Conservation (phyloP, 2,888 invertebrate genomes). For the Hipparchia semele region DNA sequence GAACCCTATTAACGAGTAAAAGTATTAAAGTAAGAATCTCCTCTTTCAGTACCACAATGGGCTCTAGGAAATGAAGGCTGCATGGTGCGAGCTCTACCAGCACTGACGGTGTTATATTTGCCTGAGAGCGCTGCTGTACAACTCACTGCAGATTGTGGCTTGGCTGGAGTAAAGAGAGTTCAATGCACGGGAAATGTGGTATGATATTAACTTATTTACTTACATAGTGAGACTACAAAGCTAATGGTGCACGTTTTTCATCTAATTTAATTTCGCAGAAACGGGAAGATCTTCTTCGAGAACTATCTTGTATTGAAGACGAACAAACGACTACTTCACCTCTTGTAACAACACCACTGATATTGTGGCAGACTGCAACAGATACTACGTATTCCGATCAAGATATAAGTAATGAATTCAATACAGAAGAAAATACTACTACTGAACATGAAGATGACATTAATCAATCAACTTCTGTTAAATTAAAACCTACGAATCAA, state of each 20-base stretch:
- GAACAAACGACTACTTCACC: constrained; percentile 64
- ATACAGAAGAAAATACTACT: constrained; percentile 57
- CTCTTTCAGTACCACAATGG: constrained; percentile 87
- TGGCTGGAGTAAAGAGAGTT: constrained; percentile 88
- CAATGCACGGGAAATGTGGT: constrained; percentile 90
- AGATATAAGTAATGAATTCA: constrained; percentile 57
- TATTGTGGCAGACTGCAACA: constrained; percentile 52
- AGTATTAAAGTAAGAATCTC: constrained; percentile 10
- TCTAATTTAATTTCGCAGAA: constrained; percentile 69
- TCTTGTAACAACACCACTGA: constrained; percentile 49
- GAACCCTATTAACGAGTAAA: too few relatives aligned
- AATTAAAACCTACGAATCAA: constrained; percentile 47
- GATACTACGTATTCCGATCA: constrained; percentile 57
- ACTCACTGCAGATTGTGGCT: constrained; percentile 88
- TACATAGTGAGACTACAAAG: too few relatives aligned
- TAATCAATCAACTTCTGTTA: constrained; percentile 50
- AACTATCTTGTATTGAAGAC: constrained; percentile 83
- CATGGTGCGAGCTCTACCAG: constrained; percentile 87
- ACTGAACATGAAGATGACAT: constrained; percentile 59
- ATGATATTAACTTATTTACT: constrained; percentile 49
- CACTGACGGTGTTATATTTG: constrained; percentile 88
- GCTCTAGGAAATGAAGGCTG: constrained; percentile 87
- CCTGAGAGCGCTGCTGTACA: constrained; percentile 90
- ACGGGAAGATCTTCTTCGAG: constrained; percentile 83
- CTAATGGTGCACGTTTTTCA: background rate